Evolutionary conservation across 2,797 vertebrate genomes (phyloP).

Genomic region (Austrolebias charrua): DNA sequence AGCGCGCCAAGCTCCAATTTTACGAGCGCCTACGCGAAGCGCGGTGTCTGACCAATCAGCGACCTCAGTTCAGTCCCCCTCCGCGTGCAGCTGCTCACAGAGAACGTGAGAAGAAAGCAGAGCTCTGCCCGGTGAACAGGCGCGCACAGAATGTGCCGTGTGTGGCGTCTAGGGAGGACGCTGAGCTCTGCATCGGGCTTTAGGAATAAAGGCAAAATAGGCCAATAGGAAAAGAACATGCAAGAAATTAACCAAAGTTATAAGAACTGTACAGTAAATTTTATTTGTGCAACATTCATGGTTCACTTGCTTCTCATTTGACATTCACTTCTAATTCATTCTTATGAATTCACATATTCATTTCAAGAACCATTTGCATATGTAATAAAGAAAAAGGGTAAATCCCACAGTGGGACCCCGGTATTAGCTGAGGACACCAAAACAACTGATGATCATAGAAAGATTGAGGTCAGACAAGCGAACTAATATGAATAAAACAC

Average conservation of each 20-base stretch:
- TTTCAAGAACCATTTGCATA: slow-evolving; percentile 4
- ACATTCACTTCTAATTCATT: slow-evolving; percentile 1
- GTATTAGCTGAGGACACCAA: slow-evolving; percentile 13
- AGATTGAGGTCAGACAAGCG: slow-evolving; percentile 50
- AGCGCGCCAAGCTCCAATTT: too few relatives aligned
- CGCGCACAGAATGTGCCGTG: too few relatives aligned
- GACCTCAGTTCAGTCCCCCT: too few relatives aligned
- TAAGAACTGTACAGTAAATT: not conserved
- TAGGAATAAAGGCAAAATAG: too few relatives aligned
- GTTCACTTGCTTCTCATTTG: not conserved
- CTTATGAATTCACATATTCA: not conserved
- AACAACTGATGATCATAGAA: slow-evolving; percentile 38
- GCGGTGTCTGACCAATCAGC: too few relatives aligned
- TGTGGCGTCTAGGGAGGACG: too few relatives aligned
- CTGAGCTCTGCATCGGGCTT: too few relatives aligned
- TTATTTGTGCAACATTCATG: not conserved
- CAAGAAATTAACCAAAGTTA: not conserved
- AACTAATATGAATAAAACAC: slow-evolving; percentile 43
- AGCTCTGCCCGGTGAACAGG: too few relatives aligned
- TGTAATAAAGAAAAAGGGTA: slow-evolving; percentile 21
- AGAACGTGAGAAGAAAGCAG: too few relatives aligned
- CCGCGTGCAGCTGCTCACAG: too few relatives aligned
- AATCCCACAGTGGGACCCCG: slow-evolving; percentile 32
- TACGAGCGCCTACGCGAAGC: too few relatives aligned
- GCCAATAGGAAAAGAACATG: not conserved